Percentiles rank a stretch among this genome's conserved stretches.
Conservation (phyloP, 2,888 invertebrate species). For the Octonoba sinensis region DNA sequence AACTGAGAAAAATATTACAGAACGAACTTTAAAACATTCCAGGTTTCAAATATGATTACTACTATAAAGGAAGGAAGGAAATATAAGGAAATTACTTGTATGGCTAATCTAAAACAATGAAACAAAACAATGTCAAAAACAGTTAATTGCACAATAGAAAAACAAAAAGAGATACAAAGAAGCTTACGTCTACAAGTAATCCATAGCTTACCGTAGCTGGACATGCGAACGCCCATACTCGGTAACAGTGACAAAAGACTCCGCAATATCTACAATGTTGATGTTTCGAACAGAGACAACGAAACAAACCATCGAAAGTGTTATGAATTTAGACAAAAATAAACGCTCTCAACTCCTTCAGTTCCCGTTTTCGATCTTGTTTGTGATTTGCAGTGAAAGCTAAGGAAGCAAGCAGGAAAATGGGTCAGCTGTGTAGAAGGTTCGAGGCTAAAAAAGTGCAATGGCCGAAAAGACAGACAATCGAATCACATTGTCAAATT, state of each 20-base stretch:
- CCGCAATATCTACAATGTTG: no score
- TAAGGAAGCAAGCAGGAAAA: slow-evolving; percentile 20
- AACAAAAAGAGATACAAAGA: slow-evolving; percentile 19
- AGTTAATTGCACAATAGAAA: slow-evolving; percentile 16
- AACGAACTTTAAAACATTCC: no score
- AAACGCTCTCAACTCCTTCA: slow-evolving; percentile 20
- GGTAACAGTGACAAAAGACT: slow-evolving; percentile 6
- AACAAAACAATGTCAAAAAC: slow-evolving; percentile 7
- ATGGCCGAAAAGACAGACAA: slow-evolving; percentile 11
- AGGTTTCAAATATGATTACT: no score
- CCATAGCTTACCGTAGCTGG: slow-evolving; percentile 61
- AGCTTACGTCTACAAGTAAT: slow-evolving; percentile 62
- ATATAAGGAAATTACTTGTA: no score
- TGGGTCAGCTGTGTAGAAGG: slow-evolving; percentile 25
- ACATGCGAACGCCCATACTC: slow-evolving; percentile 59
- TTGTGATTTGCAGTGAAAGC: slow-evolving; percentile 25
- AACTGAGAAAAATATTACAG: no score
- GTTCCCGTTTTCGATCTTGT: slow-evolving; percentile 35
- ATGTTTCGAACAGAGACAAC: no score
- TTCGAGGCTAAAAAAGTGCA: slow-evolving; percentile 6
- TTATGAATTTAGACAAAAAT: slow-evolving; percentile 24
- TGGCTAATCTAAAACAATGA: no score
- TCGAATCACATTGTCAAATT: no score
- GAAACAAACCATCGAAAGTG: no score
- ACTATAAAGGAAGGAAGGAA: no score